Evolutionary conservation across 2,797 vertebrate species (phyloP).

Genomic region (Carapus acus): DNA sequence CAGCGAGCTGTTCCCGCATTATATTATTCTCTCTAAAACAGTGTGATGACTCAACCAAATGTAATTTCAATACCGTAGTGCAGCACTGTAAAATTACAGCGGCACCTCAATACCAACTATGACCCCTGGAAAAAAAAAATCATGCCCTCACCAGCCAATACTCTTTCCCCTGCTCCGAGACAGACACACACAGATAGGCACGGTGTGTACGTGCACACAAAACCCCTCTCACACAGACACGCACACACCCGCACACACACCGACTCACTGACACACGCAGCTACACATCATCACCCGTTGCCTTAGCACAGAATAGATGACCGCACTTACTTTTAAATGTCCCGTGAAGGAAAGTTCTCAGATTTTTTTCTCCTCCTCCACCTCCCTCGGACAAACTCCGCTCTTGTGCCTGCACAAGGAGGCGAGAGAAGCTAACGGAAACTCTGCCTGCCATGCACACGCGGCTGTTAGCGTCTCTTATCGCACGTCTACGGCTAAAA

Average conservation of each 20-base stretch:
- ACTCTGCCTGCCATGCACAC: slow-evolving; percentile 34
- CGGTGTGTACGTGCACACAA: slow-evolving; percentile 6
- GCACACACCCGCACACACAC: slow-evolving; percentile 13
- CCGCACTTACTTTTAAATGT: slow-evolving; percentile 97
- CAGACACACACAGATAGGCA: slow-evolving; percentile 27
- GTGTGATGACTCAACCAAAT: slow-evolving; percentile 51
- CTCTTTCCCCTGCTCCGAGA: slow-evolving; percentile 53
- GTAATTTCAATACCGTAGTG: slow-evolving; percentile 35
- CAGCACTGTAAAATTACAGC: slow-evolving; percentile 39
- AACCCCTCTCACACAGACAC: slow-evolving; percentile 6
- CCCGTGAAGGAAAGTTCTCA: slow-evolving; percentile 85
- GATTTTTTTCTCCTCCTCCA: slow-evolving; percentile 60
- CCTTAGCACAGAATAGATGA: slow-evolving; percentile 87
- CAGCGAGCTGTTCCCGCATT: slow-evolving; percentile 33
- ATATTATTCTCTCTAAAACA: slow-evolving; percentile 36
- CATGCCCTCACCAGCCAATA: slow-evolving; percentile 64
- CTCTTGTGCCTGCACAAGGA: slow-evolving; percentile 43
- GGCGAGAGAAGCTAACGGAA: slow-evolving; percentile 44
- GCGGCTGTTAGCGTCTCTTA: slow-evolving; percentile 49
- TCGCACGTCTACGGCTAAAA: slow-evolving; percentile 55
- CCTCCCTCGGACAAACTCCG: slow-evolving; percentile 59
- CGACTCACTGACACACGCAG: slow-evolving; percentile 25
- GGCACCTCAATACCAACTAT: slow-evolving; percentile 55
- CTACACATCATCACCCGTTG: slow-evolving; percentile 54
- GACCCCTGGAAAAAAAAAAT: slow-evolving; percentile 56